Evolutionary conservation across 2,113 vertebrate species (phyloP), one percentile per base, ranked within the genome.

Genomic region (Misgurnus mizolepis): DNA sequence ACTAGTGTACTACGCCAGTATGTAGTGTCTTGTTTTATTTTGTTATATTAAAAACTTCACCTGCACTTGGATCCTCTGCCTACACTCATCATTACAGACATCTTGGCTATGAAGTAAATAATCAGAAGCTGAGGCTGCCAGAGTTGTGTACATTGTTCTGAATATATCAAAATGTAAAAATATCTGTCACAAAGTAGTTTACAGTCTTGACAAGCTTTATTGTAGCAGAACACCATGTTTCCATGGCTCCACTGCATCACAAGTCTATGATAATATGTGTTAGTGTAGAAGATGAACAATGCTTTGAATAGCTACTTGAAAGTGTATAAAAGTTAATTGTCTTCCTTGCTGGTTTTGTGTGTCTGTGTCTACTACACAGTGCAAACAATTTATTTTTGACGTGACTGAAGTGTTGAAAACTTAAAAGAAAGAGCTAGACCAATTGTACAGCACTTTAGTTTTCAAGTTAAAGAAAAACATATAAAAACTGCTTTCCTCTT

Each of bases 301-400:
- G 60, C 41, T 45, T 45, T 73, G 22, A 34, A 75, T 49, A 49
- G 41, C 73, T 64, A 49, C 22, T 62, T 49, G 18, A 64, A 75
- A 45, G 18, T 49, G 14, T 34, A 34, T 62, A 47, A 18, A 75
- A 11, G 43, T 49, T 6, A 64, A 75, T 27, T 75, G 41, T n/a
- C 43, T 41, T 62, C 49, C 56, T 75, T 64, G 41, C 11, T 12
- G 6, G 12, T 45, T 45, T 75, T 49, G 22, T 64, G 61, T 55
- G 7, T 27, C 55, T 17, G 18, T 34, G 8, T 75, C 43, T 62
- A 14, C 55, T n/a, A n/a, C 17, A n/a, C 55, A 56, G 1, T 56
- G 72, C 11, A 61, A 61, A 22, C 18, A 27, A 11, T 75, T n/a
- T 47, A 27, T n/a, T 73, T 40, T 75, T 47, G 56, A 62, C 72